Evolutionary conservation across 2,888 invertebrate species (phyloP).

Genomic region (Agrilus cyanescens): DNA sequence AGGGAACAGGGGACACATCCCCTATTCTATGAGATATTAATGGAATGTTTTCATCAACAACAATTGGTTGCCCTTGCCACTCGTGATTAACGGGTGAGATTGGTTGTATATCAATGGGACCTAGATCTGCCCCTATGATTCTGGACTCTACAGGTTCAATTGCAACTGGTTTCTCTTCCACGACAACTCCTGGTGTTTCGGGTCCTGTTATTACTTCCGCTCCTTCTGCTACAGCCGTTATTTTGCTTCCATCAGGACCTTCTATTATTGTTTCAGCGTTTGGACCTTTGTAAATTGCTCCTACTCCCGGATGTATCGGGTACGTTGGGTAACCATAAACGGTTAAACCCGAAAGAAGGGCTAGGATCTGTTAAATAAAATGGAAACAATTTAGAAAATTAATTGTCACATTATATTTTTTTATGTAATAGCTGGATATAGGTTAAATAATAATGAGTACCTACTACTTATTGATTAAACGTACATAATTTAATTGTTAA

Average conservation of each 20-base stretch:
- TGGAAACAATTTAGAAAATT: conserved; percentile 7
- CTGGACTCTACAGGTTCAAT: conserved; percentile 1
- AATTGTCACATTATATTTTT: too few species aligned
- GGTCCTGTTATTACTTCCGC: conserved; percentile 13
- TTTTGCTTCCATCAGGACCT: conserved; percentile 33
- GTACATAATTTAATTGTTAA: too few species aligned
- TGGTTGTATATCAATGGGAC: background rate
- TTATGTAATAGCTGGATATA: too few species aligned
- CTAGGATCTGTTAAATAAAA: conserved; percentile 5
- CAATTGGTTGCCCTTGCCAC: conserved; percentile 10
- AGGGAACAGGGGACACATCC: conserved; percentile 5
- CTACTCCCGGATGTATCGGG: conserved; percentile 26
- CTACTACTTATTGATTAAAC: too few species aligned
- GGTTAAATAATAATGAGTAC: too few species aligned
- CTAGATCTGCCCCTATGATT: background rate
- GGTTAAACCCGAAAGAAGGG: background rate
- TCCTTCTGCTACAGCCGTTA: conserved; percentile 26
- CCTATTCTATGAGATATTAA: conserved; percentile 11
- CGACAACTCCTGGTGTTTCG: background rate
- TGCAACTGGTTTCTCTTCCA: background rate
- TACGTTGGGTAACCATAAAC: conserved; percentile 8
- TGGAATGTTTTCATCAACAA: conserved; percentile 14
- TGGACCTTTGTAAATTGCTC: conserved; percentile 30
- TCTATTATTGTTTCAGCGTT: conserved; percentile 30
- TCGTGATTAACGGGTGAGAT: background rate